A percentile compares a stretch with the other conserved stretches of the same genome.
Evolutionary conservation across 2,888 invertebrate genomes (phyloP).

Genomic region (Ligdia adustata): DNA sequence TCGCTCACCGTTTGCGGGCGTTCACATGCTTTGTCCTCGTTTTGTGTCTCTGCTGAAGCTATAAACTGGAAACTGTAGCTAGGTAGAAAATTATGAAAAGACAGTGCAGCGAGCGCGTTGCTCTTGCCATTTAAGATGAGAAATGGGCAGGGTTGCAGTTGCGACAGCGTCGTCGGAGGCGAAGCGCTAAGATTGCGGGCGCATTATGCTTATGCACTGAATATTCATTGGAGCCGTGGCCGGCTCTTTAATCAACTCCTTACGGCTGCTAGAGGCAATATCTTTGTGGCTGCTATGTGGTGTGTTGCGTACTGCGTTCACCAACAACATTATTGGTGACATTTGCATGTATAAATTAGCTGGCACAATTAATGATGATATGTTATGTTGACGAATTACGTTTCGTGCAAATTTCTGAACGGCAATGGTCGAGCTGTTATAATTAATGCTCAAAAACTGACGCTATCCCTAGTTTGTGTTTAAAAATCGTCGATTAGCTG

Average conservation of each 20-base stretch:
- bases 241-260: constrained; percentile 71
- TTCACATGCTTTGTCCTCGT: constrained; percentile 33
- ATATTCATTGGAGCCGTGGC: constrained; percentile 70
- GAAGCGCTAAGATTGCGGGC: constrained; percentile 66
- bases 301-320: constrained; percentile 22
- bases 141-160: constrained; percentile 72
- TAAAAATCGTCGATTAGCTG: too few species aligned
- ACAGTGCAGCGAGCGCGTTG: constrained; percentile 49
- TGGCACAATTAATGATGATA: not conserved
- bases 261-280: constrained; percentile 47
- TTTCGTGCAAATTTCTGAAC: too few species aligned
- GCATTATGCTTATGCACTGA: constrained; percentile 75
- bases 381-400: too few species aligned
- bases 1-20: constrained; percentile 29
- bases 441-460: too few species aligned
- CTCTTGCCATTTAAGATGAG: constrained; percentile 74
- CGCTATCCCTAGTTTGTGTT: too few species aligned
- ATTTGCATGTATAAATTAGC: constrained; percentile 3
- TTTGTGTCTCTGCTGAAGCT: constrained; percentile 19
- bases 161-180: constrained; percentile 58
- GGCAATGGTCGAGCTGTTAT: too few species aligned
- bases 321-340: constrained; percentile 11
- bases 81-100: constrained; percentile 41
- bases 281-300: constrained; percentile 46
- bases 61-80: constrained; percentile 25